These are phyloP conservation scores for Pyrochroa serraticornis DNA, from an alignment of 2,888 invertebrate species.

Conservation along the genomic window DNA sequence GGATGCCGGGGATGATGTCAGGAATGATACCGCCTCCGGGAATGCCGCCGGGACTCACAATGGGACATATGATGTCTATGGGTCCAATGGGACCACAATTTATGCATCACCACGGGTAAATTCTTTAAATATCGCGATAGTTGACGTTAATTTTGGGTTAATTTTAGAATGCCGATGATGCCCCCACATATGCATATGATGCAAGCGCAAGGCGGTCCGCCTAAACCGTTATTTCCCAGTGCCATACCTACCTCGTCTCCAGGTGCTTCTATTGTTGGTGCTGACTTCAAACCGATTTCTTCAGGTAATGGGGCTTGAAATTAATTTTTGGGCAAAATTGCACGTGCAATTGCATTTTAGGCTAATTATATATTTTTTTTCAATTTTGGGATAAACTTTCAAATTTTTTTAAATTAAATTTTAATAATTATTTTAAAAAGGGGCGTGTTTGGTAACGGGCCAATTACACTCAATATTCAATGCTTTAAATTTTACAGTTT, in stretches of 20 bases:
- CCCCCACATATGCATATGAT: conserved; percentile 61
- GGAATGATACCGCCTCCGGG: conserved; percentile 69
- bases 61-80: conserved; percentile 69
- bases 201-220: conserved; percentile 62
- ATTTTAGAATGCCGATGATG: conserved; percentile 66
- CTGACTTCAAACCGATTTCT: conserved; percentile 65
- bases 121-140: conserved; percentile 51
- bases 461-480: no score
- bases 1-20: conserved; percentile 67
- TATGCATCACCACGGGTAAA: conserved; percentile 70
- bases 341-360: no score
- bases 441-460: no score
- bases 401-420: conserved; percentile 47
- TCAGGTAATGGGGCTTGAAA: no score
- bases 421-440: neutral
- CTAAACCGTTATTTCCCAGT: conserved; percentile 84
- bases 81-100: conserved; percentile 77
- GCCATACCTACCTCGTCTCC: conserved; percentile 70
- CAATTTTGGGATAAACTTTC: conserved; percentile 52
- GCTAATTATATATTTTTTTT: no score
- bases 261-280: conserved; percentile 63
- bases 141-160: neutral
- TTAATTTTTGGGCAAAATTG: no score
- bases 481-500: no score
- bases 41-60: conserved; percentile 67